These are phyloP conservation scores for Coregonus suidteri DNA, from an alignment of 2,797 vertebrate species.

Conservation along the genomic window DNA sequence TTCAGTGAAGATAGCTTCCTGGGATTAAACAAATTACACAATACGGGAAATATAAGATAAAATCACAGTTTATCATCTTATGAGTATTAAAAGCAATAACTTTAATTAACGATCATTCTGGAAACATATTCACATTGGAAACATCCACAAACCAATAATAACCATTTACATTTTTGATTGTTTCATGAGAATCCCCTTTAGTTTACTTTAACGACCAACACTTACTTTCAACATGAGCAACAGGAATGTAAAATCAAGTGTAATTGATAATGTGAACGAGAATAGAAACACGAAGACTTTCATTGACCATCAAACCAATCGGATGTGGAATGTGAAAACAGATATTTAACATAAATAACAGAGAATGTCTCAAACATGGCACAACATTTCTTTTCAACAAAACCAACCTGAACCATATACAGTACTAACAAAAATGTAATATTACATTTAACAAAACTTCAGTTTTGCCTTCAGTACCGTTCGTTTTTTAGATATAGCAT, in stretches of 20 bases:
- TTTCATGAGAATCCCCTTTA: neutral
- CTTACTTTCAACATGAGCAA: neutral
- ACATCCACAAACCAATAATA: neutral
- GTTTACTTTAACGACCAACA: neutral
- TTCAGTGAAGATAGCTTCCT: neutral
- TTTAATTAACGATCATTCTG: neutral
- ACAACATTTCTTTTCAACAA: neutral
- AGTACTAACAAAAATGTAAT: neutral
- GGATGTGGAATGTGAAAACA: neutral
- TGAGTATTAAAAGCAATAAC: neutral
- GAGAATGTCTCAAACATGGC: neutral
- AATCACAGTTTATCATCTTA: neutral
- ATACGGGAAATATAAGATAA: neutral
- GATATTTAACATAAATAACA: neutral
- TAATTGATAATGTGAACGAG: neutral
- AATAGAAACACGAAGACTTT: neutral
- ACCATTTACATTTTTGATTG: neutral
- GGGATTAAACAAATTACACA: neutral
- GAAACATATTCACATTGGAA: neutral
- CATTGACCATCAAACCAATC: slow-evolving; percentile 8
- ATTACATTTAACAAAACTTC: neutral
- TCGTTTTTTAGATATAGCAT: neutral
- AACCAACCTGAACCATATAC: neutral
- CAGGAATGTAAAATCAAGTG: neutral
- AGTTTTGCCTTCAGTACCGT: neutral